These are phyloP conservation scores for Ariolimax columbianus DNA, from an alignment of 2,888 invertebrate genomes.

Conservation along the genomic window DNA sequence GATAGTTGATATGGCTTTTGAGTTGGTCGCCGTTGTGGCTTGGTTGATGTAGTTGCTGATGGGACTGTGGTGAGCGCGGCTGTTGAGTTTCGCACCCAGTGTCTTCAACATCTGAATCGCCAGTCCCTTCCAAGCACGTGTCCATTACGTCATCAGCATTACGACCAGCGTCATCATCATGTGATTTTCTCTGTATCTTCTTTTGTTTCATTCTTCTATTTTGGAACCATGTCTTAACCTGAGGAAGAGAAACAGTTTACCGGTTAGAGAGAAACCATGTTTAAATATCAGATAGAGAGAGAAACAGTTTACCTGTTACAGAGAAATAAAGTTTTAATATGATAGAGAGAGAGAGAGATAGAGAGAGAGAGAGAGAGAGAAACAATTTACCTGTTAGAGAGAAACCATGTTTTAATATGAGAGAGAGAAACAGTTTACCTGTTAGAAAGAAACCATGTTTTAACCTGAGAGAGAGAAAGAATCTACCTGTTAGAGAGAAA, in stretches of 20 bases:
- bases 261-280: too few species aligned
- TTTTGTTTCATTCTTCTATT: constrained; percentile 90
- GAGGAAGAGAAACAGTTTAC: constrained; percentile 72
- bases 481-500: too few species aligned
- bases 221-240: constrained; percentile 99
- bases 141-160: constrained; percentile 42
- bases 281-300: too few species aligned
- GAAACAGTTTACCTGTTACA: too few species aligned
- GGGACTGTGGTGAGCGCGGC: constrained; percentile 10
- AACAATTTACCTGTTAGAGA: too few species aligned
- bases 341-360: too few species aligned
- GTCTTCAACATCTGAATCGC: constrained; percentile 52
- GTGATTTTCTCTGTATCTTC: constrained; percentile 74
- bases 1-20: constrained; percentile 22
- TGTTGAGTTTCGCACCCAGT: constrained; percentile 29
- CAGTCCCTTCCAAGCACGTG: constrained; percentile 57
- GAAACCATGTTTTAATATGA: too few species aligned
- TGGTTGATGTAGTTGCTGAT: constrained; percentile 13
- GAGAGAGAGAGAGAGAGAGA: too few species aligned
- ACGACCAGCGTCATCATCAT: constrained; percentile 58
- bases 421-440: too few species aligned
- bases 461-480: too few species aligned
- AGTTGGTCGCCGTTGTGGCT: background rate
- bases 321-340: too few species aligned
- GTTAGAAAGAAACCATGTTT: too few species aligned